A percentile compares a stretch with the other conserved stretches of the same genome.
phyloP scores from a whole-genome alignment of 2,888 invertebrate species.

The Ophonus ardosiacus region DNA sequence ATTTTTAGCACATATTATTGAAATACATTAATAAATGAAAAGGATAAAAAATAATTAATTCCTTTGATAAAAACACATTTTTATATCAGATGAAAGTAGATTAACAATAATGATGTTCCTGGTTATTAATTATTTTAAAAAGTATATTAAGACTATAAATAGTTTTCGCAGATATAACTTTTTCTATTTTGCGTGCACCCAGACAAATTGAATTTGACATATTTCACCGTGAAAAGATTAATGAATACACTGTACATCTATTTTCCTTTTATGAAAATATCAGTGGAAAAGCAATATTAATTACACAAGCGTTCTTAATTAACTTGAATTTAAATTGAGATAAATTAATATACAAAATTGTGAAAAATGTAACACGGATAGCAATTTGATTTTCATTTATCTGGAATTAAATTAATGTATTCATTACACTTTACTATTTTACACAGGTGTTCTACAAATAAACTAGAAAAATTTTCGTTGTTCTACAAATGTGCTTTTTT shows the following conservation, averaged over 20 bases:
- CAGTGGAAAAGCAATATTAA: constrained; percentile 51
- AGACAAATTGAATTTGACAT: constrained; percentile 49
- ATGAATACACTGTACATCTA: constrained; percentile 36
- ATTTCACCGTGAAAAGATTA: constrained; percentile 37
- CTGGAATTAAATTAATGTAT: constrained; percentile 31
- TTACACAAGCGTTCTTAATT: constrained; percentile 47
- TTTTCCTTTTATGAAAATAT: constrained; percentile 46
- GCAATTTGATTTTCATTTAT: constrained; percentile 23
- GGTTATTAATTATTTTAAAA: no score
- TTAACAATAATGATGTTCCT: no score
- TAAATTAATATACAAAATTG: constrained; percentile 49
- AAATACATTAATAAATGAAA: no score
- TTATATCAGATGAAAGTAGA: no score
- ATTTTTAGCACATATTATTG: no score
- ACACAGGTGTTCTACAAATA: constrained; percentile 3
- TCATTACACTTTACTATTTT: constrained; percentile 37
- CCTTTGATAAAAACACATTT: no score
- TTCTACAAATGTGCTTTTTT: neutral
- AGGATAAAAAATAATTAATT: no score
- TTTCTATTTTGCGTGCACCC: constrained; percentile 5
- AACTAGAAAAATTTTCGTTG: constrained; percentile 8
- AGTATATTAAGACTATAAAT: neutral
- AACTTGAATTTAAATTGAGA: constrained; percentile 50
- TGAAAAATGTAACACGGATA: constrained; percentile 47
- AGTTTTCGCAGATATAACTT: neutral